A percentile compares a stretch with the other conserved stretches of the same genome.
phyloP scores from a whole-genome alignment of 2,797 vertebrate species.

The Leptatherina wallacei region DNA sequence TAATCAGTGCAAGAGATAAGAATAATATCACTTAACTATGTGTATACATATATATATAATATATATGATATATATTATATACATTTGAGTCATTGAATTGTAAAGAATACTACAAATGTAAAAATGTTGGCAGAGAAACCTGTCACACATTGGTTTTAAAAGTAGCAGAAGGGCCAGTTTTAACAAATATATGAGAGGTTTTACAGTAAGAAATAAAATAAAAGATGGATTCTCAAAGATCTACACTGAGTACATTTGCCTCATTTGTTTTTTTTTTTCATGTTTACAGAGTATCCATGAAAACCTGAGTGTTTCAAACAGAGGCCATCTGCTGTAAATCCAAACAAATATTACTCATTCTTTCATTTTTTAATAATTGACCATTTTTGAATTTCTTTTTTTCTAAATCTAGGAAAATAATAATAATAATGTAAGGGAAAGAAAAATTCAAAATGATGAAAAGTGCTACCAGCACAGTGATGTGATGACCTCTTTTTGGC shows the following conservation, averaged over 20 bases:
- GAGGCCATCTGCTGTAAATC: slow-evolving; percentile 68
- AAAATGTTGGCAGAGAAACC: slow-evolving; percentile 68
- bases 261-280: slow-evolving; percentile 72
- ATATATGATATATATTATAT: slow-evolving; percentile 48
- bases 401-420: slow-evolving; percentile 7
- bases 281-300: slow-evolving; percentile 57
- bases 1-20: slow-evolving; percentile 72
- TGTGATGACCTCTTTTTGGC: slow-evolving; percentile 39
- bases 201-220: slow-evolving; percentile 58
- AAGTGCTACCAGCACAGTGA: slow-evolving; percentile 48
- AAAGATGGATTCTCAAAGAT: slow-evolving; percentile 69
- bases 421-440: slow-evolving; percentile 11
- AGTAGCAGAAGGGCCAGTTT: slow-evolving; percentile 41
- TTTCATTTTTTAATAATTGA: slow-evolving; percentile 47
- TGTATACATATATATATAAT: slow-evolving; percentile 24
- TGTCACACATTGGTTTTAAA: slow-evolving; percentile 59
- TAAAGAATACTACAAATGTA: slow-evolving; percentile 73
- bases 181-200: slow-evolving; percentile 50
- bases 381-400: slow-evolving; percentile 41
- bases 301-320: slow-evolving; percentile 79
- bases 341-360: slow-evolving; percentile 53
- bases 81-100: slow-evolving; percentile 70
- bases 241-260: slow-evolving; percentile 67
- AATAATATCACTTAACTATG: slow-evolving; percentile 56
- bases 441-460: slow-evolving; percentile 15